Percentiles rank a stretch among this genome's conserved stretches.
phyloP scores from a whole-genome alignment of 2,113 vertebrate species.

The Accipiter cooperii region DNA sequence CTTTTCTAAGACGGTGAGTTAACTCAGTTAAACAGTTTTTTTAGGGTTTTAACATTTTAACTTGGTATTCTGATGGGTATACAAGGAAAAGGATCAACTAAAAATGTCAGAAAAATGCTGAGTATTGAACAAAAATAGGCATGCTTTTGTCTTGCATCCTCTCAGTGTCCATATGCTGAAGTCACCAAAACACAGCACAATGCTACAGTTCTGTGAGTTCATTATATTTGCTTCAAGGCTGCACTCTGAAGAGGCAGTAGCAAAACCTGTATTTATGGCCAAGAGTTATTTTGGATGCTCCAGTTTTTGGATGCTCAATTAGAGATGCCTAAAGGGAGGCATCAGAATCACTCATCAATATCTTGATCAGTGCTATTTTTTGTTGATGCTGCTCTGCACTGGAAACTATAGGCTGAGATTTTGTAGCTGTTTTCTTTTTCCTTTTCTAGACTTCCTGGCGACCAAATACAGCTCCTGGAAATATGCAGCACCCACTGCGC shows the following conservation, averaged over 20 bases:
- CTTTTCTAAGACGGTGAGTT: background rate
- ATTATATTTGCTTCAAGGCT: background rate
- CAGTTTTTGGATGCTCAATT: background rate
- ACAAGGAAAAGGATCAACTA: background rate
- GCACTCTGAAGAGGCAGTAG: background rate
- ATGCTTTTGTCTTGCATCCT: background rate
- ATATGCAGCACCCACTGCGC: constrained; percentile 72
- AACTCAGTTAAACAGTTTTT: background rate
- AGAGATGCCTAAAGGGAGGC: background rate
- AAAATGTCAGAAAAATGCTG: background rate
- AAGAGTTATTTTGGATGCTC: background rate
- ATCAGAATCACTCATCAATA: background rate
- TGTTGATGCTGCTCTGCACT: background rate
- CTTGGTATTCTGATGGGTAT: background rate
- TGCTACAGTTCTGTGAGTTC: background rate
- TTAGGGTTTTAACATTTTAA: background rate
- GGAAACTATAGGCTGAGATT: background rate
- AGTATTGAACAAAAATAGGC: background rate
- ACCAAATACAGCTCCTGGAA: constrained; percentile 85
- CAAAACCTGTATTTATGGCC: background rate
- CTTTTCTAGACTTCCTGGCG: constrained; percentile 69
- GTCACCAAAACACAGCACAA: background rate
- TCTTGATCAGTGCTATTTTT: background rate
- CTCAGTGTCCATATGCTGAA: background rate
- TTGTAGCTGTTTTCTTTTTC: background rate